Base-by-base conservation (phyloP, 2,888 invertebrate species). In the Tetanocera ferruginea region DNA sequence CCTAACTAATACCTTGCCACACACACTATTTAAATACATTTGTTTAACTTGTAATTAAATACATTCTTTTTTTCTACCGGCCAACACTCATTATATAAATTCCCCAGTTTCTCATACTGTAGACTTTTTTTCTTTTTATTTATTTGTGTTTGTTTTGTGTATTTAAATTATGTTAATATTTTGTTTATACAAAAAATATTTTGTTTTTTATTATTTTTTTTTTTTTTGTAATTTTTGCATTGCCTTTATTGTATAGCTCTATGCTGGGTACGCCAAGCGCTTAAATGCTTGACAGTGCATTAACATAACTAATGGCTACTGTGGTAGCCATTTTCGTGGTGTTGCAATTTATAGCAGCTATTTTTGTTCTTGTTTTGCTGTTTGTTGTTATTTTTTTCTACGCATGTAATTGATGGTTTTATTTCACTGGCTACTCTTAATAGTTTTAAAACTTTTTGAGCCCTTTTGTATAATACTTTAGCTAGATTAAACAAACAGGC, bases 11-110 rank as follows among this genome's bases (percentile, higher is more conserved):
- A 9, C 17, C 60, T 60, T 28, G 17, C 28, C 25, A 14, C 28
- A 14, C 28, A 25, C 25, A 5, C 11, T 60, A 60, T n/a, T n/a
- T 19, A 19, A 28, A 31, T 60, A 28, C 17, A 31, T 60, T 67
- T 11, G n/a, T n/a, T n/a, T 49, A 67, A 28, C 67, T 67, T 28
- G 43, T 67, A 67, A 67, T 66, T 66, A 23, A 67, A 67, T 67
- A 49, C 14, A 67, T 49, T 43, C 2, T 43, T 43, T 37, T 43
- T 11, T 11, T 43, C 14, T 11, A 43, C 11, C 43, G 43, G 14
- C 60, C 28, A 19, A 14, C 17, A 28, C 25, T 31, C 60, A 60
- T 60, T 28, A 60, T 5, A 25, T 25, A 57, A 57, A 23, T 19
- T 60, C 14, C 19, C 28, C 28, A 25, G 23, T 5, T 28, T 14